phyloP scores from a whole-genome alignment of 2,113 vertebrate species.

The Dasypus novemcinctus region DNA sequence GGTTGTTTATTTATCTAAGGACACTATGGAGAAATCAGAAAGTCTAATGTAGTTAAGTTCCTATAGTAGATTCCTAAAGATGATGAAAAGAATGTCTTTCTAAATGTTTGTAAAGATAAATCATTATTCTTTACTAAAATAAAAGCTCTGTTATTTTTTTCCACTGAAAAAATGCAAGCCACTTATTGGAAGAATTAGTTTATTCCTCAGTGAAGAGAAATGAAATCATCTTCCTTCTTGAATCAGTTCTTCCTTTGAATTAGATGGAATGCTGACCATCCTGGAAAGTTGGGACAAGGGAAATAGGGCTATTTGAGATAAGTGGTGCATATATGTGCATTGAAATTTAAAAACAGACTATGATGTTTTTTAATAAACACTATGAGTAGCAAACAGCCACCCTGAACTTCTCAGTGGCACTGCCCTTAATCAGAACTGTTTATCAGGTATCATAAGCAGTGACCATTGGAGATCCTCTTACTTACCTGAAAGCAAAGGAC shows the following conservation, averaged over 20 bases:
- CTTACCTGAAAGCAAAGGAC: conserved; percentile 56
- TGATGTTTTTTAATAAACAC: conserved; percentile 52
- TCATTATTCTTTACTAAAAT: conserved; percentile 82
- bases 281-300: conserved; percentile 48
- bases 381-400: conserved; percentile 33
- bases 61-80: conserved; percentile 82
- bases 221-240: conserved; percentile 71
- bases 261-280: conserved; percentile 55
- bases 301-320: conserved; percentile 54
- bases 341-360: conserved; percentile 63
- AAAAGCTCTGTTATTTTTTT: conserved; percentile 82
- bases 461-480: conserved; percentile 68
- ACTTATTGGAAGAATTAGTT: conserved; percentile 76
- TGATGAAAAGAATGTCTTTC: conserved; percentile 81
- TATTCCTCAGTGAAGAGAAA: conserved; percentile 72
- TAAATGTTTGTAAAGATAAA: conserved; percentile 83
- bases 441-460: conserved; percentile 31
- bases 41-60: conserved; percentile 87
- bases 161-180: conserved; percentile 78
- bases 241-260: conserved; percentile 61
- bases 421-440: conserved; percentile 61
- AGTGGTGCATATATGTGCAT: conserved; percentile 67
- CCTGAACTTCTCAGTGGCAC: conserved; percentile 61
- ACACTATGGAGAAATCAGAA: conserved; percentile 93
- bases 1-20: conserved; percentile 99